Percentiles rank a stretch among this genome's conserved stretches.
phyloP scores from a whole-genome alignment of 1,140 invertebrate genomes.

The Lamellibrachia luymesi region DNA sequence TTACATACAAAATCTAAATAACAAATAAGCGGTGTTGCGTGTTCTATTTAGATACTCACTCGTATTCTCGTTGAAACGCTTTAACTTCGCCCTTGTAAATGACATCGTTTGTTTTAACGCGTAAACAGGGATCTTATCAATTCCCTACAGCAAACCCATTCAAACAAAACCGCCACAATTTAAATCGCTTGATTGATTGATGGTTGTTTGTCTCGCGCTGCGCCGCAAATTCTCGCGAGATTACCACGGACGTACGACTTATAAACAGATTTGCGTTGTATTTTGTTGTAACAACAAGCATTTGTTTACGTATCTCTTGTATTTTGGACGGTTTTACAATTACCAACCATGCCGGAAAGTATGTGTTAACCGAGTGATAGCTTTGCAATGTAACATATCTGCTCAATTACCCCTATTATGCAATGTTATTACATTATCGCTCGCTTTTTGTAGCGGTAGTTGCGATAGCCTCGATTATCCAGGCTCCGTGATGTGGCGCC shows the following conservation, averaged over 20 bases:
- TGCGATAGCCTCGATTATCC: no score
- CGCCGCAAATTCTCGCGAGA: neutral
- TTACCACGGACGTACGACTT: neutral
- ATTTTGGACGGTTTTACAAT: neutral
- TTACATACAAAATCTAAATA: neutral
- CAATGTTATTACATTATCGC: neutral
- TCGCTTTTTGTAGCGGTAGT: neutral
- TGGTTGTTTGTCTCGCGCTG: neutral
- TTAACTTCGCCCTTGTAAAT: constrained; percentile 31
- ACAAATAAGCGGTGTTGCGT: neutral
- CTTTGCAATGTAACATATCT: neutral
- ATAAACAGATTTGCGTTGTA: neutral
- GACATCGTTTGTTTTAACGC: constrained; percentile 18
- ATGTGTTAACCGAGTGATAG: neutral
- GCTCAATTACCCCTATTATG: neutral
- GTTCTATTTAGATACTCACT: constrained; percentile 24
- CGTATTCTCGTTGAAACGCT: constrained; percentile 32
- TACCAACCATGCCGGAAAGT: neutral
- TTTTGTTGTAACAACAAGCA: neutral
- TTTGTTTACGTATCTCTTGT: neutral
- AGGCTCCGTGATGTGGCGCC: no score
- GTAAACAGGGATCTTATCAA: neutral
- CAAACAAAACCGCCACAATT: constrained; percentile 11
- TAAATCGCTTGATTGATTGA: constrained; percentile 1
- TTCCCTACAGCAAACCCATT: neutral